phyloP scores from a whole-genome alignment of 1,140 invertebrate species.

The Drosophila prosaltans region DNA sequence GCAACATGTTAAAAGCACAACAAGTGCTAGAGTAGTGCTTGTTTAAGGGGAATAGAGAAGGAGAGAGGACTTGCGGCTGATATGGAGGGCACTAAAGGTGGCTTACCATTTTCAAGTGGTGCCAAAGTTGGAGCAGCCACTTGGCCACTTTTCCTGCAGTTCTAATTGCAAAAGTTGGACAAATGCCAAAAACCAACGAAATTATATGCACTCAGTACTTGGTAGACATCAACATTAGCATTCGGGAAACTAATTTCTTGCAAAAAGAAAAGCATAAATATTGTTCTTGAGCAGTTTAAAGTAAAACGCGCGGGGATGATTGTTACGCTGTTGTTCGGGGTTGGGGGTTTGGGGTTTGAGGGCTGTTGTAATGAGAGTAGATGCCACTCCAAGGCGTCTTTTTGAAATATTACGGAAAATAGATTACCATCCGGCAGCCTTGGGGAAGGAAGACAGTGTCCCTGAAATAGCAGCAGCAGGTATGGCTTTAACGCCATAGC shows the following conservation, averaged over 20 bases:
- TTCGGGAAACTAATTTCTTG: constrained; percentile 37
- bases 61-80: not conserved
- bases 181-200: constrained; percentile 43
- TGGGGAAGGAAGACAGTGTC: constrained; percentile 10
- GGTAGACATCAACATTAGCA: not conserved
- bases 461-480: not conserved
- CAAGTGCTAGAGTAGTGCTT: constrained; percentile 29
- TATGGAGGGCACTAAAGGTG: not conserved
- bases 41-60: constrained; percentile 13
- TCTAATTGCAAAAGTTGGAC: constrained; percentile 72
- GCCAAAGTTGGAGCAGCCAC: constrained; percentile 52
- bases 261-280: constrained; percentile 37
- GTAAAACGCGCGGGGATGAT: not conserved
- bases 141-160: constrained; percentile 55
- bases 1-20: constrained; percentile 56
- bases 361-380: constrained; percentile 11
- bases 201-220: constrained; percentile 65
- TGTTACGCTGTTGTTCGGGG: not conserved
- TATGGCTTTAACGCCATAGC: constrained; percentile 30
- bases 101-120: constrained; percentile 35
- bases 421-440: constrained; percentile 35
- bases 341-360: constrained; percentile 8
- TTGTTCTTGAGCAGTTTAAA: constrained; percentile 21
- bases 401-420: constrained; percentile 50
- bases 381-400: constrained; percentile 41